Base-by-base conservation (phyloP, 2,888 invertebrate species). In the Drosophila peninsularis region DNA sequence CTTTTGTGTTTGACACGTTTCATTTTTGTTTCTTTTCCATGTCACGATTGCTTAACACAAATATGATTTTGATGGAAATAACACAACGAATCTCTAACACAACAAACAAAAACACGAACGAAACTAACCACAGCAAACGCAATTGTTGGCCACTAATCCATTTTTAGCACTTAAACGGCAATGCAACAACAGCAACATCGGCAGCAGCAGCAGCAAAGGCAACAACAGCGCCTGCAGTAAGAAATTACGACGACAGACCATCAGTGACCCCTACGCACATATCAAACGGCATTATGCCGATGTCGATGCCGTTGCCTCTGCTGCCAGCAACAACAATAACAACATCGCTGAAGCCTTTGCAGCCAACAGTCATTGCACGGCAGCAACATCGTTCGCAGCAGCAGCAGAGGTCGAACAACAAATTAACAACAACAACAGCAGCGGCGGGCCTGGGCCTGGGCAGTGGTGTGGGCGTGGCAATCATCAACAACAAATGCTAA, bases 261-360 rank as follows among this genome's bases (percentile, higher is more conserved):
- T 91, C 80, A 90, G 91, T 64, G 90, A 90, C 89, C 91, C 91
- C 84, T 91, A 88, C 89, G 88, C 89, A 89, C 88, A 89, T 90
- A 89, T 90, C 89, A 82, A 83, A 74, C 75, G 88, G 81, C 62
- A 82, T 79, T 77, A 78, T 75, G 81, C 73, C 79, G 34, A 49
- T 37, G 52, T 52, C 65, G 64, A 76, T 77, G 80, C 71, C 71
- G 52, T 57, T 73, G 52, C 78, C 81, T 27, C 49, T 83, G 62
- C 64, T 81, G 58, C 82, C 90, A 69, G 77, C 63, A 53, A 44
- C 64, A 62, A 13, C 68, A 67, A 21, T 83, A 49, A 77, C 60
- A 39, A 34, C 73, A 42, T 9, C 65, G 34, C 21, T 62, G 60
- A 78, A 78, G 56, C 68, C 76, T 6, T 57, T 79, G 76, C 58